Conservation (phyloP, 2,888 invertebrate genomes). For the Dysmachus trigonus region DNA sequence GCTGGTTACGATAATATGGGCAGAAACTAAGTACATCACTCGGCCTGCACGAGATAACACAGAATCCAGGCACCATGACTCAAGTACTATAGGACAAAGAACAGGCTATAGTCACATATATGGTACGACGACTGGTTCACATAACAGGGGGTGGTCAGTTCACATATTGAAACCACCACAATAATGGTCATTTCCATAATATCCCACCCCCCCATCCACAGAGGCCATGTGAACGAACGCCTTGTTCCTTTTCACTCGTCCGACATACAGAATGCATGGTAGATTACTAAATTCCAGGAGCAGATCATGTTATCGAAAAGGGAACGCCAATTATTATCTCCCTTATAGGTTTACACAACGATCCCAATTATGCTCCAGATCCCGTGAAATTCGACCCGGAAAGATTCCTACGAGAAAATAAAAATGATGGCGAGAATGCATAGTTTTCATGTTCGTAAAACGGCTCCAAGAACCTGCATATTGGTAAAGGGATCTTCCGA, state of each 20-base stretch:
- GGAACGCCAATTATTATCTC: constrained; percentile 62
- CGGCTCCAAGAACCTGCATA: constrained; percentile 60
- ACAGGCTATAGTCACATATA: background rate
- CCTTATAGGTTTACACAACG: constrained; percentile 62
- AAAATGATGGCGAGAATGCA: constrained; percentile 55
- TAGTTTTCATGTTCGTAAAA: constrained; percentile 60
- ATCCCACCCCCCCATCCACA: constrained; percentile 38
- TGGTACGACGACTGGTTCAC: no score
- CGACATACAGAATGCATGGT: constrained; percentile 49
- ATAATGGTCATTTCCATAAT: background rate
- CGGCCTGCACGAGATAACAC: background rate
- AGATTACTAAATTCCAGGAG: constrained; percentile 58
- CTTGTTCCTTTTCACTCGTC: background rate
- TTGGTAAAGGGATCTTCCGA: constrained; percentile 59
- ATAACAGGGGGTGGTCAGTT: background rate
- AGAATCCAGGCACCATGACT: background rate
- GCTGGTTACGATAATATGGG: background rate
- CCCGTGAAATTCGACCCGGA: constrained; percentile 64
- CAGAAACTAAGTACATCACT: background rate
- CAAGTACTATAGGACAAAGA: background rate
- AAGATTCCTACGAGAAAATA: constrained; percentile 58
- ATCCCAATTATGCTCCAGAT: constrained; percentile 62
- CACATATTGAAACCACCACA: background rate
- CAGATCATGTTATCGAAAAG: constrained; percentile 58
- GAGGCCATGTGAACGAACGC: constrained; percentile 53